Evolutionary conservation across 2,797 vertebrate species (phyloP).

Genomic region (Pipistrellus kuhlii): DNA sequence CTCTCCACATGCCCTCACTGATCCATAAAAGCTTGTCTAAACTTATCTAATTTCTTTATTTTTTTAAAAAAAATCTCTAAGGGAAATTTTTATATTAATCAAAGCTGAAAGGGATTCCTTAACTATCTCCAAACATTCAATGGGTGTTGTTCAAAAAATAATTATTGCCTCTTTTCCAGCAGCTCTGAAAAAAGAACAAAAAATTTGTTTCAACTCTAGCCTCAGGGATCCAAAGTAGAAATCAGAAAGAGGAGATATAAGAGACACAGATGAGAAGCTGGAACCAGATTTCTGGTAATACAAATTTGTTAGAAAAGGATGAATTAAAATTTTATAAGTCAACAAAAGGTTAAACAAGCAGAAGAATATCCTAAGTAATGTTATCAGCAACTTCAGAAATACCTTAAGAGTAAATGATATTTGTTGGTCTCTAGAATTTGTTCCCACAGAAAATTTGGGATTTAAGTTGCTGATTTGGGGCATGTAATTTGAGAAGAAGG

Average conservation of each 20-base stretch:
- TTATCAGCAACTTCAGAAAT: slow-evolving; percentile 4
- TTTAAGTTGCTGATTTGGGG: neutral
- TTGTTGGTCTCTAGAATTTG: slow-evolving; percentile 30
- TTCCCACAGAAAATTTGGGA: neutral
- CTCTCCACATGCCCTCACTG: neutral
- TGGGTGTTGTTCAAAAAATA: neutral
- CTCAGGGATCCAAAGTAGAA: neutral
- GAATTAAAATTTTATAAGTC: slow-evolving; percentile 33
- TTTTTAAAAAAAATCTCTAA: neutral
- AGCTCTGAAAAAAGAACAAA: slow-evolving; percentile 16
- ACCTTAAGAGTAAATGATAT: neutral
- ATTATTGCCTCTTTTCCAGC: slow-evolving; percentile 18
- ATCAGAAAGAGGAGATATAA: neutral
- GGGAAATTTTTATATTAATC: neutral
- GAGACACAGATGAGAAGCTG: neutral
- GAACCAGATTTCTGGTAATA: slow-evolving; percentile 28
- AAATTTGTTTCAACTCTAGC: neutral
- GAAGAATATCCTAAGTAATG: neutral
- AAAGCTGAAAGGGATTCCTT: slow-evolving; percentile 28
- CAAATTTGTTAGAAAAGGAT: neutral
- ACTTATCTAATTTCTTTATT: neutral
- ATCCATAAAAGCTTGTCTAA: neutral
- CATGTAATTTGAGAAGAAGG: neutral
- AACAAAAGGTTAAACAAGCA: neutral
- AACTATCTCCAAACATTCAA: slow-evolving; percentile 6